These are phyloP conservation scores for Ophonus ardosiacus DNA, from an alignment of 2,888 invertebrate species.

Conservation along the genomic window DNA sequence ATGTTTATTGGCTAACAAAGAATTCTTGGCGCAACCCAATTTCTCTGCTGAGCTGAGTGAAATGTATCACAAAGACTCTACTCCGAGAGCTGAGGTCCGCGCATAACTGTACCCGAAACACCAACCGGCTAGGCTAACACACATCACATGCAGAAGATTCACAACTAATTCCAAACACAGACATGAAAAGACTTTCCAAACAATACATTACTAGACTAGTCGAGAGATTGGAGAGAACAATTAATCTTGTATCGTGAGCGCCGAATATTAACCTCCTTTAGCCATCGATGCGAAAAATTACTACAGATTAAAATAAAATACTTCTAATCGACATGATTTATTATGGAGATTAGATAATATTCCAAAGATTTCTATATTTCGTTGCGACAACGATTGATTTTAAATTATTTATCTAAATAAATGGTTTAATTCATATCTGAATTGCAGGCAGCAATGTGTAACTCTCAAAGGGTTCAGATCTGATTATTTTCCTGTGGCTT, in stretches of 20 bases:
- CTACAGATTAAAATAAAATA: not conserved
- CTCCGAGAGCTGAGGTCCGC: not conserved
- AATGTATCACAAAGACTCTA: conserved; percentile 11
- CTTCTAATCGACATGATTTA: not conserved
- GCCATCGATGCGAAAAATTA: conserved; percentile 48
- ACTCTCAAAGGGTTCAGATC: too few relatives aligned
- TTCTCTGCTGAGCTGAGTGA: conserved; percentile 1
- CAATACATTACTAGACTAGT: not conserved
- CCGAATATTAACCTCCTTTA: conserved; percentile 56
- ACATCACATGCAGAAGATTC: not conserved
- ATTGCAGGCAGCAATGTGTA: too few relatives aligned
- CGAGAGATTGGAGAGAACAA: not conserved
- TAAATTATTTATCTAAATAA: too few relatives aligned
- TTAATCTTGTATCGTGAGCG: conserved; percentile 51
- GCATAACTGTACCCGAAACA: conserved; percentile 21
- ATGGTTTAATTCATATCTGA: too few relatives aligned
- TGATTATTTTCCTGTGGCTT: too few relatives aligned
- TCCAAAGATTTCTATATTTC: conserved; percentile 5
- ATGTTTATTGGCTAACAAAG: not conserved
- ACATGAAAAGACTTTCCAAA: not conserved
- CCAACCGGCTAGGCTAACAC: not conserved
- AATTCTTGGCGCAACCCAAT: conserved; percentile 7
- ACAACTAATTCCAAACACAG: not conserved
- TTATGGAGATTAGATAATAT: not conserved
- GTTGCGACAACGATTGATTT: not conserved